Base-by-base conservation (phyloP, 2,113 vertebrate genomes). In the Dunckerocampus dactyliophorus region DNA sequence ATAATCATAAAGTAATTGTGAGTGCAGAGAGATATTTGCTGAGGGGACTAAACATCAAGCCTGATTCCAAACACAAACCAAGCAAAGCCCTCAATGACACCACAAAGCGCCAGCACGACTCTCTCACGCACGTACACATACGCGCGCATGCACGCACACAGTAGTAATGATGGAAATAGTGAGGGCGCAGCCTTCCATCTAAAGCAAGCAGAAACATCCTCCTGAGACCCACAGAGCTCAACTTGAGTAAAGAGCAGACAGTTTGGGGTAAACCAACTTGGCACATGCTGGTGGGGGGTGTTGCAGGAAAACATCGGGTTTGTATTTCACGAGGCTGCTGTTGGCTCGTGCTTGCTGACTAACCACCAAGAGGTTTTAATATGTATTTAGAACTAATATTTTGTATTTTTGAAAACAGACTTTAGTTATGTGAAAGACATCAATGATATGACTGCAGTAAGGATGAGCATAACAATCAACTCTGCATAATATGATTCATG, bases 101-200 rank as follows among this genome's bases (percentile, higher is more conserved):
- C 87, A 88, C 87, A 87, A 83, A 86, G 87, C 87, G 85, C 85
- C 87, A 87, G 80, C 76, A 76, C 84, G 76, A 63, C 82, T 86
- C 79, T 81, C 84, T 75, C 60, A 31, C 59, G 45, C 68, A 65
- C 58, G 47, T 63, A 65, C 73, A 73, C 54, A 55, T 57, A 61
- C 56, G 54, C 66, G 51, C 52, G 59, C 55, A 75, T 67, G 72
- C 73, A 63, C 65, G 42, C 31, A 34, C 31, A 34, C 83, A 77
- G 77, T 82, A 72, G 87, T 88, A 88, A 88, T 90, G 87, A 91
- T 89, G 79, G 85, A 88, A 88, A 82, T 67, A 72, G 72, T 74
- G 68, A 72, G 79, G n/a, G 34, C 17, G 42, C 48, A 81, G 69
- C 62, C 60, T 72, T 85, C 83, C 84, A 81, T 84, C 82, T 86